Evolutionary conservation across 2,888 invertebrate species (phyloP).

Genomic region (Tetragonula carbonaria): DNA sequence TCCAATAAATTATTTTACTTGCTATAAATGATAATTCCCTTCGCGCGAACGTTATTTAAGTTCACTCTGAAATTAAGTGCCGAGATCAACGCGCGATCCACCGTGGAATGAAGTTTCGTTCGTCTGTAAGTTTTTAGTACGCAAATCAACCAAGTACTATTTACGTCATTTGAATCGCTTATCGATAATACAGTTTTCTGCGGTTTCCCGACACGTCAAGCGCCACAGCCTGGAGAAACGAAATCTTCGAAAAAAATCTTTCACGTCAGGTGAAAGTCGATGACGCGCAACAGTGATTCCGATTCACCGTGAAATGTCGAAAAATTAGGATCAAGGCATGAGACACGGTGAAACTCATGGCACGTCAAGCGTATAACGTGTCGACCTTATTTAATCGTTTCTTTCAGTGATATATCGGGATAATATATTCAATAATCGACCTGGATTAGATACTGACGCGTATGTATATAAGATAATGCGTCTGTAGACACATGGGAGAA

Average conservation of each 20-base stretch:
- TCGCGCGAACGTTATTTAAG: neutral
- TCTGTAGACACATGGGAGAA: neutral
- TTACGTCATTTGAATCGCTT: neutral
- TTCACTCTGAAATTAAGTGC: neutral
- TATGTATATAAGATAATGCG: neutral
- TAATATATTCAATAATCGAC: neutral
- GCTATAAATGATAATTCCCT: neutral
- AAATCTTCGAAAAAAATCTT: conserved; percentile 34
- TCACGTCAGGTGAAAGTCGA: conserved; percentile 63
- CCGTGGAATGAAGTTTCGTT: neutral
- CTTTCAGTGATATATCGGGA: neutral
- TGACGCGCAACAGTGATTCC: conserved; percentile 37
- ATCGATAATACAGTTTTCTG: conserved; percentile 30
- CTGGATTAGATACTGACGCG: neutral
- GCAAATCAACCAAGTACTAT: neutral
- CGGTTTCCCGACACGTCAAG: neutral
- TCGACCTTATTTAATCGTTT: conserved; percentile 13
- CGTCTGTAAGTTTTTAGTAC: neutral
- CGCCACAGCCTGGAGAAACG: neutral
- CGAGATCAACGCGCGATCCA: neutral
- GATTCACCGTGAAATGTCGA: conserved; percentile 48
- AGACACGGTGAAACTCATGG: conserved; percentile 18
- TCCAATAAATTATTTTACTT: conserved; percentile 17
- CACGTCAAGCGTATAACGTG: neutral
- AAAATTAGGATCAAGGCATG: conserved; percentile 27